Base-by-base conservation (phyloP, 2,888 invertebrate genomes). In the Andrena dorsata region DNA sequence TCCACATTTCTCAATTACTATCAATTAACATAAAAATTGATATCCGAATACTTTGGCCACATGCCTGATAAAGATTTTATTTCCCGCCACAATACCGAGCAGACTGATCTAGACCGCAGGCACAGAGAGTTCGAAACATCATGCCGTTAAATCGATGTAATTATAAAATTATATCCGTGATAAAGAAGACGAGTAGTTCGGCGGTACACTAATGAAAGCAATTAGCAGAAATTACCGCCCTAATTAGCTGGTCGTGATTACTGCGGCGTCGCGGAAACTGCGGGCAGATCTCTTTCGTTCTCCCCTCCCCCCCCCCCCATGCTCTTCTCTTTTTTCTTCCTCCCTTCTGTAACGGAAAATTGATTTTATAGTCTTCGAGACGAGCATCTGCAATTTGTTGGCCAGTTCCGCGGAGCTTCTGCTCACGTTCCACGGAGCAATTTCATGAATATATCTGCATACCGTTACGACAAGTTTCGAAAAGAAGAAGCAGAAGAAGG, bases 181-280 rank as follows among this genome's bases (percentile, higher is more conserved):
- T 71, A 85, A 79, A 79, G 82, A 86, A 82, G 58, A 51, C 47
- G 64, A 56, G 41, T 66, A 35, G 58, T 47, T 58, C 58, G 56
- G 51, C 41, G 58, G 51, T 76, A 70, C 72, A 73, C 77, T 72
- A 85, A 87, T 76, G 85, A 76, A 84, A 76, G 81, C 83, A 81
- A 78, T 87, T 85, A 85, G 58, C 76, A 73, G 72, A 80, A 83
- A 83, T 85, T 85, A 83, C 76, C 73, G 81, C 41, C 69, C 76
- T 83, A 85, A 86, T 86, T 86, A 87, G 78, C 74, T 71, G 69
- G 66, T 64, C 75, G 76, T 63, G 76, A 84, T 84, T 84, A 73
- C 75, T 49, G 61, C 69, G 35, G 74, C 41, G 53, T 80, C 73
- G 74, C 74, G 63, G 79, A 63, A 82, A 82, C 58, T 63, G 66